A percentile compares a stretch with the other conserved stretches of the same genome.
These are phyloP conservation scores for Xiphophorus couchianus DNA, from an alignment of 2,113 vertebrate species.

Conservation along the genomic window DNA sequence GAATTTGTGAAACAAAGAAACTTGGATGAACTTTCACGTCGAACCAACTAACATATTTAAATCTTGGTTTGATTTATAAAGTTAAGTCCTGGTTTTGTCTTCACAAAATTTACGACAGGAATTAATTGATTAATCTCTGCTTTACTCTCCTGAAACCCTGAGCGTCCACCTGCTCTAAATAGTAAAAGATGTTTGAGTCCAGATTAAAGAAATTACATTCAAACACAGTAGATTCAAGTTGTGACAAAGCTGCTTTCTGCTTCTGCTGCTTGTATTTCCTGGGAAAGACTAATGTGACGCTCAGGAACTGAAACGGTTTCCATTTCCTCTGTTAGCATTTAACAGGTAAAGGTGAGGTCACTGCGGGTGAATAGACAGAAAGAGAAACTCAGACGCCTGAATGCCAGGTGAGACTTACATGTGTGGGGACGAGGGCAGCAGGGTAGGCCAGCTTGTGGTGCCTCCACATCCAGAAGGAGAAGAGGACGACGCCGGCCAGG, in stretches of 20 bases:
- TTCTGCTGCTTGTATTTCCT: background rate
- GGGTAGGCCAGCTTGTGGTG: slow-evolving; percentile 98
- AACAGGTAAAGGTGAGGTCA: slow-evolving; percentile 21
- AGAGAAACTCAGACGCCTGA: slow-evolving; percentile 36
- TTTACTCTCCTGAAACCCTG: too few relatives aligned
- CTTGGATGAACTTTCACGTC: too few relatives aligned
- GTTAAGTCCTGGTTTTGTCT: too few relatives aligned
- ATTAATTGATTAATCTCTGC: too few relatives aligned
- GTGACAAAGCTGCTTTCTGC: background rate
- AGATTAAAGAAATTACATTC: too few relatives aligned
- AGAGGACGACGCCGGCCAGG: slow-evolving; percentile 90
- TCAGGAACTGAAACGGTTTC: slow-evolving; percentile 20
- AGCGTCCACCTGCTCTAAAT: too few relatives aligned
- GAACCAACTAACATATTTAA: too few relatives aligned
- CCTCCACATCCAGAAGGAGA: slow-evolving; percentile 98
- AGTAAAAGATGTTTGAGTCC: too few relatives aligned
- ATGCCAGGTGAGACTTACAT: slow-evolving; percentile 82
- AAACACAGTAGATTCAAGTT: background rate
- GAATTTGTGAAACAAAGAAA: too few relatives aligned
- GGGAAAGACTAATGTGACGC: background rate
- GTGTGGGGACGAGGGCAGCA: slow-evolving; percentile 95
- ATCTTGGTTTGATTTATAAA: too few relatives aligned
- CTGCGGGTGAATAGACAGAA: slow-evolving; percentile 25
- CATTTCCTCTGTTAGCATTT: slow-evolving; percentile 43
- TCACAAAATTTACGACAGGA: too few relatives aligned